Evolutionary conservation across 2,888 invertebrate genomes (phyloP).

Genomic region (Dolichopus griseipennis): DNA sequence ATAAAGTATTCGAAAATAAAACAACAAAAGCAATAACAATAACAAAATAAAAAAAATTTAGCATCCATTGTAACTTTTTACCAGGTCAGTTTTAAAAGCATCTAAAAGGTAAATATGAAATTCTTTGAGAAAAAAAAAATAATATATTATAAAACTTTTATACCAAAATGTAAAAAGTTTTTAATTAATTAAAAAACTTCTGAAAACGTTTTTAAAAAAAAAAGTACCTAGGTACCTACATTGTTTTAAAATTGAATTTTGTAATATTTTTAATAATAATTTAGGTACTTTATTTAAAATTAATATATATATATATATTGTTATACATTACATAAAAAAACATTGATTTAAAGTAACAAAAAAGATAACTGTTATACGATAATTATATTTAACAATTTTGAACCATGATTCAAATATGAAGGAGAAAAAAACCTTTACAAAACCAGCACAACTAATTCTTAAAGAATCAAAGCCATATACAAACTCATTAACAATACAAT

Average conservation of each 20-base stretch:
- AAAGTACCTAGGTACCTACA: too few relatives aligned
- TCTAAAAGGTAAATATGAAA: background rate
- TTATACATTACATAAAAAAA: too few relatives aligned
- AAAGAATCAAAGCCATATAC: background rate
- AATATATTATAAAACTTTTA: too few relatives aligned
- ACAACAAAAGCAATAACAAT: background rate
- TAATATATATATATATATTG: too few relatives aligned
- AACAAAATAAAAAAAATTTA: background rate
- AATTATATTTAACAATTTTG: slow-evolving; percentile 6
- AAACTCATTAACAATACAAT: background rate
- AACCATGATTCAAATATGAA: background rate
- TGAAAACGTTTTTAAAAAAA: too few relatives aligned
- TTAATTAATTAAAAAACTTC: too few relatives aligned
- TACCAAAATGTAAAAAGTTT: too few relatives aligned
- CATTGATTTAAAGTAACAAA: background rate
- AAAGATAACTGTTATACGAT: background rate
- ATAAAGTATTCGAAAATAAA: background rate
- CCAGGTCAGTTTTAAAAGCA: slow-evolving; percentile 6
- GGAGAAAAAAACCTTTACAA: background rate
- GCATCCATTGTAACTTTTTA: background rate
- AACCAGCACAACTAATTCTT: background rate
- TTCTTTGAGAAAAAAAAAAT: too few relatives aligned
- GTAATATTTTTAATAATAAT: too few relatives aligned
- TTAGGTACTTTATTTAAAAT: too few relatives aligned
- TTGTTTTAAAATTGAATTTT: too few relatives aligned